Percentiles rank a stretch among this genome's conserved stretches.
Evolutionary conservation across 2,888 invertebrate species (phyloP).

Genomic region (Acleris sparsana): DNA sequence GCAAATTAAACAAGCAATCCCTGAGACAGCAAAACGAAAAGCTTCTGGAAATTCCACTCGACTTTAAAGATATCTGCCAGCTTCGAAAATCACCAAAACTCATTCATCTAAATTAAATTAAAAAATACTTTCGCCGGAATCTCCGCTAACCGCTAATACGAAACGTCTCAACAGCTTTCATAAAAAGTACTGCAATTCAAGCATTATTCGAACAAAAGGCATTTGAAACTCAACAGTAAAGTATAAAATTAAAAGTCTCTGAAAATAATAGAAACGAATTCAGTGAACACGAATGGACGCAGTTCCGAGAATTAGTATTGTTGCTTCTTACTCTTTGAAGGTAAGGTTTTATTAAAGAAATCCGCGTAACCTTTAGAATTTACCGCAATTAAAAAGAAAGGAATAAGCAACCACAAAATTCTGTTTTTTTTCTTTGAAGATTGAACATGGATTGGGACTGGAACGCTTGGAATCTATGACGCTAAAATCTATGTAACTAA

Average conservation of each 20-base stretch:
- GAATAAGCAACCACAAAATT: background rate
- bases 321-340: conserved; percentile 12
- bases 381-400: background rate
- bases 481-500: background rate
- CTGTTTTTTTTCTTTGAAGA: background rate
- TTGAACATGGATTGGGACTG: background rate
- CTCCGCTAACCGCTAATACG: background rate
- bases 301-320: conserved; percentile 10
- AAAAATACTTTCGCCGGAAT: too few species aligned
- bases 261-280: conserved; percentile 30
- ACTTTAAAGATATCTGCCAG: too few species aligned
- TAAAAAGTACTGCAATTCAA: conserved; percentile 15
- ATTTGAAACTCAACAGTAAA: conserved; percentile 15
- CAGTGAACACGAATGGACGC: conserved; percentile 27
- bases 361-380: background rate
- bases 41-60: too few species aligned
- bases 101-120: too few species aligned
- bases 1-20: too few species aligned
- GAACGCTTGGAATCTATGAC: background rate
- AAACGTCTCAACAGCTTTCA: background rate
- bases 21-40: too few species aligned
- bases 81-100: too few species aligned
- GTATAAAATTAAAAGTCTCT: conserved; percentile 35
- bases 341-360: background rate
- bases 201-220: conserved; percentile 26